Percentiles rank a stretch among this genome's conserved stretches.
phyloP scores from a whole-genome alignment of 2,797 vertebrate species.

The Crocodylus rhombifer region DNA sequence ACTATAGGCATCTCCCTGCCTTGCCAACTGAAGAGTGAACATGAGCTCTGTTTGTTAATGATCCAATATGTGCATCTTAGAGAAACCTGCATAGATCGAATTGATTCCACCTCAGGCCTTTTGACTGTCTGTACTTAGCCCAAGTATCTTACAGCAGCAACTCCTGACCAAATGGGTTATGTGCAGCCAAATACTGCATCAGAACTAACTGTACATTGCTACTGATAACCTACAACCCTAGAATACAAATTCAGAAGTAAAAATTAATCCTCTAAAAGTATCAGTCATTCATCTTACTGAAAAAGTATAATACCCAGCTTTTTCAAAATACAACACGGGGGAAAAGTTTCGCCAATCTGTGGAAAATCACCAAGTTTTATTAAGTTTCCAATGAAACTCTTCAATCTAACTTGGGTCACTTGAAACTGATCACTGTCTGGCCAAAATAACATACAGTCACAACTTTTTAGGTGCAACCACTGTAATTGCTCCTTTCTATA shows the following conservation, averaged over 20 bases:
- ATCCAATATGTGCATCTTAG: no score
- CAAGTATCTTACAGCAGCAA: neutral
- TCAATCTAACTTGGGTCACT: neutral
- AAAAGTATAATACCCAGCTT: neutral
- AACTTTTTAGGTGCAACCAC: no score
- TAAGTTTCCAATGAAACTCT: neutral
- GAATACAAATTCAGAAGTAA: neutral
- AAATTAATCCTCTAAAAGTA: neutral
- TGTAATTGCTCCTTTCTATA: no score
- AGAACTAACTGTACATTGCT: neutral
- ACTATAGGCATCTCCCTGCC: no score
- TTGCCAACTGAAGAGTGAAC: no score
- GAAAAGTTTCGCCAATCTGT: neutral
- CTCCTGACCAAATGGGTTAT: neutral
- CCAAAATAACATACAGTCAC: no score
- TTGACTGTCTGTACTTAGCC: no score
- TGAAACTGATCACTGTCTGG: neutral
- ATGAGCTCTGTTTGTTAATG: no score
- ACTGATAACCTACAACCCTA: neutral
- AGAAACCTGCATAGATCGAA: no score
- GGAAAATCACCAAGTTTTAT: neutral
- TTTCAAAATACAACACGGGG: neutral
- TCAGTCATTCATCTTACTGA: neutral
- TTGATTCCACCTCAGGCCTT: no score
- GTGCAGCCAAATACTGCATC: neutral